phyloP scores from a whole-genome alignment of 1,140 invertebrate species.

The Paracyclopina nana region DNA sequence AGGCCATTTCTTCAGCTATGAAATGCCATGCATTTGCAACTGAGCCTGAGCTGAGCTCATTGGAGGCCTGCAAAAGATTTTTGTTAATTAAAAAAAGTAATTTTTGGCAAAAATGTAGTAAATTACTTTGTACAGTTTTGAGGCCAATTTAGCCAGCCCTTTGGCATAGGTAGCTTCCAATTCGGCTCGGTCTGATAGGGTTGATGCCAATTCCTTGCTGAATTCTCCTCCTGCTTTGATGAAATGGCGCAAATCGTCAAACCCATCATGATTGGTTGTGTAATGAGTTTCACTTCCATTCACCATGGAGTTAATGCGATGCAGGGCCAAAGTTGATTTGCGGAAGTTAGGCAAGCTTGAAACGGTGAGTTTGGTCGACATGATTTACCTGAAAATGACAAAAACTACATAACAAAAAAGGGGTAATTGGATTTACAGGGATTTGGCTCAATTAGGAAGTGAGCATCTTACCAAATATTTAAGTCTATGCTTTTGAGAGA shows the following conservation, averaged over 20 bases:
- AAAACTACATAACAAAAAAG: too few relatives aligned
- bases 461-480: too few relatives aligned
- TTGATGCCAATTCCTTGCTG: constrained; percentile 65
- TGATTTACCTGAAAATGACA: too few relatives aligned
- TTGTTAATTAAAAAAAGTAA: too few relatives aligned
- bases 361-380: too few relatives aligned
- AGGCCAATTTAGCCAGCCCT: constrained; percentile 60
- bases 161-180: constrained; percentile 73
- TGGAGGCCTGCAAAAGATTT: too few relatives aligned
- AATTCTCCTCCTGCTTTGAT: constrained; percentile 85
- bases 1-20: constrained; percentile 71
- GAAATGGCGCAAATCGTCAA: constrained; percentile 71
- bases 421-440: too few relatives aligned
- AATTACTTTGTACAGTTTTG: constrained; percentile 65
- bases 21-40: constrained; percentile 71
- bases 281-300: too few relatives aligned
- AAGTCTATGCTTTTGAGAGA: too few relatives aligned
- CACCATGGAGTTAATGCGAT: constrained; percentile 3
- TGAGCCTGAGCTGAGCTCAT: constrained; percentile 42
- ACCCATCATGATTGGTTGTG: constrained; percentile 55
- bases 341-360: too few relatives aligned
- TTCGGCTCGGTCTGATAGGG: constrained; percentile 77
- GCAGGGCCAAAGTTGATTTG: constrained; percentile 10
- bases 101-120: too few relatives aligned
- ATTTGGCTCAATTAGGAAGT: too few relatives aligned